Base-by-base conservation (phyloP, 2,888 invertebrate species). In the Brassicogethes aeneus region DNA sequence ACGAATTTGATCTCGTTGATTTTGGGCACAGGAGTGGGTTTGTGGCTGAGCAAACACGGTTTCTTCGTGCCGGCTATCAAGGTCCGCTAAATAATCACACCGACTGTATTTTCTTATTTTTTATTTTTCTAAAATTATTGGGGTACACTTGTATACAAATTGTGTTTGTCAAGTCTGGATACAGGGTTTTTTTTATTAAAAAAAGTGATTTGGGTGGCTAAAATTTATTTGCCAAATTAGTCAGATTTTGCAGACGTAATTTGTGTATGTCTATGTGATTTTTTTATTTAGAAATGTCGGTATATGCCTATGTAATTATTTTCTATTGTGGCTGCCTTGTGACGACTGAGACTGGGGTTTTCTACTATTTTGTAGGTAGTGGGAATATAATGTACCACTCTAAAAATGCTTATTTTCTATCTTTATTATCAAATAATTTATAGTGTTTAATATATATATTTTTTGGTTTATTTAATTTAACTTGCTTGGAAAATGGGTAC, bases 1-100 rank as follows among this genome's bases (percentile, higher is more conserved):
- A 89, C 91, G 52, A 95, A 94, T 72, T 75, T 95, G 49, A 75
- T 95, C 40, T 93, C 93, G 3, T 73, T 95, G 47, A 70, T 95
- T 51, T 73, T 95, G 46, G 94, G 94, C 48, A 88, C 93, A 45
- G 93, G 94, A 44, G 79, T 95, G 56, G 94, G 94, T 23, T 52
- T 86, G 40, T 87, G 87, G 85, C 70, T 88, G 55, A 82, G 79
- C 68, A 66, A 62, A 56, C 62, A 67, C 44, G 66, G 66, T 36
- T 57, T 65, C 37, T 64, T 65, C 45, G 56, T 64, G 42, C 65
- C 68, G 35, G 59, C 67, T 34, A 59, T 69, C 39, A 66, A 65
- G 55, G 57, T 68, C 48, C 66, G 66, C 52, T 69, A 68, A 52
- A 47, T 42, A 36, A 33, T 36, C 15, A 7, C 5, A 23, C 23